Evolutionary conservation across 2,113 vertebrate genomes (phyloP), one percentile per base, ranked within the genome.

Genomic region (Scomber colias): DNA sequence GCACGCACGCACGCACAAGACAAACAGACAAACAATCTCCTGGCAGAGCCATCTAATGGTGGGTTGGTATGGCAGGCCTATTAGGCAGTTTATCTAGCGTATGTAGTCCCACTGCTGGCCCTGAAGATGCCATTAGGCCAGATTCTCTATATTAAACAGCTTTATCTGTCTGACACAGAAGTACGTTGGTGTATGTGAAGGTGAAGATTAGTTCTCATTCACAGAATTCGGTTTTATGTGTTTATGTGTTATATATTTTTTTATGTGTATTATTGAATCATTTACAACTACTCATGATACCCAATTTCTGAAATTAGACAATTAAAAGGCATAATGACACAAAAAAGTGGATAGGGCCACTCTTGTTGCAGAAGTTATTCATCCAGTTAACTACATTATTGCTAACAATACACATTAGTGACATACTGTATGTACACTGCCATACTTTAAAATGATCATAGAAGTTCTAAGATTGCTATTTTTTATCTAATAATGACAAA

Each of bases 71-170:
- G 27, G 59, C 56, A 64, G 61, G 24, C 73, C 75, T 75, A 90
- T 90, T 81, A 80, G 75, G 57, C 69, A 64, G 65, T 86, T 78
- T 65, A 84, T 90, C 73, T 71, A 55, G 61, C 24, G 73, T 68
- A 63, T 71, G 56, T 77, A 74, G 66, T 71, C 72, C 56, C 46
- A 70, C 60, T 59, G 53, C 48, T 82, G 57, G 27, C 67, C 54
- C 77, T 49, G 55, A 68, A 87, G 83, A 87, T 85, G 62, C 62
- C 59, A 83, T 88, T 81, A 75, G 67, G 66, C 50, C 54, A 44
- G 30, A 66, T 54, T 69, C 54, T 78, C 71, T 85, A 77, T 84
- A 92, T 90, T 87, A 88, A 90, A 82, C 75, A 82, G 61, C 56
- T 90, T 81, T 81, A 86, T 90, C 82, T 84, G 73, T 59, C 50